Evolutionary conservation across 2,113 vertebrate species (phyloP).

Genomic region (Columbina picui): DNA sequence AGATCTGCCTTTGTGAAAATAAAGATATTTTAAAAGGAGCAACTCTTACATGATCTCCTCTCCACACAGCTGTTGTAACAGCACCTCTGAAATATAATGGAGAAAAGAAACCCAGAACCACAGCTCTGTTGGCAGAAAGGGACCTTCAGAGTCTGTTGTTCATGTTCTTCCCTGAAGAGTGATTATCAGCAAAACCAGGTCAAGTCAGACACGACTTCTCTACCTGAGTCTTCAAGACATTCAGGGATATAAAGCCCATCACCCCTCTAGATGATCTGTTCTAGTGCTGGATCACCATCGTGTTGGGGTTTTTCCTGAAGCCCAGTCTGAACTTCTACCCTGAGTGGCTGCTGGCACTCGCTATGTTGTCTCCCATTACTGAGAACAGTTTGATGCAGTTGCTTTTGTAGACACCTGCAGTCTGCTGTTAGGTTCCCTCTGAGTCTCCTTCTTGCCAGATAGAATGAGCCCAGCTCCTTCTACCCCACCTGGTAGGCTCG

Average conservation of each 20-base stretch:
- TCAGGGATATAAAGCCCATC: background rate
- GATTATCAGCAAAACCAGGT: background rate
- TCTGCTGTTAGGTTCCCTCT: background rate
- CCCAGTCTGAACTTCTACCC: background rate
- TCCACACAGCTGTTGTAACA: background rate
- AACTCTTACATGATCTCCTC: background rate
- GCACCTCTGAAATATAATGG: rapidly evolving
- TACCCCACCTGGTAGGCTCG: background rate
- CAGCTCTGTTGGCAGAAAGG: background rate
- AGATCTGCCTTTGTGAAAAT: background rate
- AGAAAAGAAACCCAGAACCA: background rate
- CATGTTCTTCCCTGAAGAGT: background rate
- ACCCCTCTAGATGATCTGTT: background rate
- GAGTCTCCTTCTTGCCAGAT: background rate
- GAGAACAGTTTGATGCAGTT: background rate
- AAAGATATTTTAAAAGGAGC: background rate
- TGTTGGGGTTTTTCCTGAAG: background rate
- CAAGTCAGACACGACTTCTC: background rate
- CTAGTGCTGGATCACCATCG: background rate
- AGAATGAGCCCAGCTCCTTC: background rate
- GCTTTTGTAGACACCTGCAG: background rate
- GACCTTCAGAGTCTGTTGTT: background rate
- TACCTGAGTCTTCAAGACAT: background rate
- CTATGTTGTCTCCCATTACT: background rate
- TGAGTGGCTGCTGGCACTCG: background rate